Evolutionary conservation across 2,888 invertebrate genomes (phyloP), one percentile per base, ranked within the genome.

Genomic region (Leptopilina drosophilae): DNA sequence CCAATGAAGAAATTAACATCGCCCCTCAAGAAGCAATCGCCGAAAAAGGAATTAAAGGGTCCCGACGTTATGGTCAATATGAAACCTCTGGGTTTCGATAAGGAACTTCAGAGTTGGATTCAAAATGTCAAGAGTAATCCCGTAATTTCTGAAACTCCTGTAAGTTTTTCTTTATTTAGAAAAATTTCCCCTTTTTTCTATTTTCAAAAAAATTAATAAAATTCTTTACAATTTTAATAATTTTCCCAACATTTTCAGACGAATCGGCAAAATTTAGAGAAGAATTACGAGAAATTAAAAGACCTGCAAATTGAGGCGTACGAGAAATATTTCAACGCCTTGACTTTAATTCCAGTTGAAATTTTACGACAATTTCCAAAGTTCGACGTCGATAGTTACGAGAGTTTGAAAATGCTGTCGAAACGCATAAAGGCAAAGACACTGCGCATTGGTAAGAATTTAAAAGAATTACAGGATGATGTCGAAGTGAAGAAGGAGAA

Each of bases 321-420:
- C 86, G 95, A 95, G 86, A 95, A 94, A 90, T 94, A 94, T 85
- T 94, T 93, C 82, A 91, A 91, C 33, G 94, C 95, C 0, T 93
- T 95, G 83, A 94, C 94, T 84, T 94, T 93, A 91, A 94, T 95
- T 84, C 95, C 95, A 1, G 91, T 94, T 14, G 92, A 93, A 82
- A 93, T 94, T 64, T 93, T 95, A 82, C 93, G 93, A 84, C 93
- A 93, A 82, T 93, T 95, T 77, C 94, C 94, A 2, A 94, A 94
- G 0, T 95, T 95, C 87, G 93, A 95, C 84, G 89, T 90, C 26
- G 92, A 91, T 64, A 93, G 93, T 8, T 95, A 94, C 87, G 90
- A 92, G 1, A 93, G 93, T 88, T 90, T 95, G 8, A 94, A 94
- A 91, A 91, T 92, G 59, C 89, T 94, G 66, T 93, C 94, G 80